Evolutionary conservation across 1,140 invertebrate species (phyloP), one percentile per base, ranked within the genome.

Genomic region (Pantala flavescens): DNA sequence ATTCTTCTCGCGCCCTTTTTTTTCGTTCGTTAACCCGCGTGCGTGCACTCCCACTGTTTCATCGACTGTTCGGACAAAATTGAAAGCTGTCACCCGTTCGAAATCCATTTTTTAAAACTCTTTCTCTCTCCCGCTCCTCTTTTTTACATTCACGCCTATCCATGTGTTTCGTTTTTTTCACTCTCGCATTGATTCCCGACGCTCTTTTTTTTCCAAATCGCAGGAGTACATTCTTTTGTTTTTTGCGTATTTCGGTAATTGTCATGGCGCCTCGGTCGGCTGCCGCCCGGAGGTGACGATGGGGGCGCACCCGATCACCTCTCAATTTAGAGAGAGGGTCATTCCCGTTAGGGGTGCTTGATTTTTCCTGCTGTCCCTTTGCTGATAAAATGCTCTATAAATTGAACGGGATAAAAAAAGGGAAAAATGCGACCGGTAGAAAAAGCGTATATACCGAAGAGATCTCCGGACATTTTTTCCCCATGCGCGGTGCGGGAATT

Each of bases 351-450:
- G 49, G 49, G n/a, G 49, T 16, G 49, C 49, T 63, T 63, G 49
- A 63, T 63, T 63, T 63, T 63, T 63, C 49, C 49, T 63, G 49
- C 49, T 63, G 49, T 63, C 49, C 49, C 5, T 12, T 21, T 21
- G 49, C 49, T 63, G 49, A 63, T 63, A 63, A 63, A 63, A 63
- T 63, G 49, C 49, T 63, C 49, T 63, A 63, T 63, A 63, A 63
- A 63, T 63, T 63, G 49, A 63, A 63, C 49, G 5, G 49, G 49
- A 63, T 19, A 63, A 63, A 63, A 63, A 14, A 63, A 63, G 12
- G 16, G 49, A 63, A 63, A 36, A 36, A 36, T 36, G 28, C 28
- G 28, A 2, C 9, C 28, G 28, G 28, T 36, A 36, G 28, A 36
- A 36, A 36, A 36, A 36, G 28, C 28, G 28, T 36, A 36, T 36